Evolutionary conservation across 2,797 vertebrate species (phyloP), one percentile per base, ranked within the genome.

Genomic region (Falco novaeseelandiae): DNA sequence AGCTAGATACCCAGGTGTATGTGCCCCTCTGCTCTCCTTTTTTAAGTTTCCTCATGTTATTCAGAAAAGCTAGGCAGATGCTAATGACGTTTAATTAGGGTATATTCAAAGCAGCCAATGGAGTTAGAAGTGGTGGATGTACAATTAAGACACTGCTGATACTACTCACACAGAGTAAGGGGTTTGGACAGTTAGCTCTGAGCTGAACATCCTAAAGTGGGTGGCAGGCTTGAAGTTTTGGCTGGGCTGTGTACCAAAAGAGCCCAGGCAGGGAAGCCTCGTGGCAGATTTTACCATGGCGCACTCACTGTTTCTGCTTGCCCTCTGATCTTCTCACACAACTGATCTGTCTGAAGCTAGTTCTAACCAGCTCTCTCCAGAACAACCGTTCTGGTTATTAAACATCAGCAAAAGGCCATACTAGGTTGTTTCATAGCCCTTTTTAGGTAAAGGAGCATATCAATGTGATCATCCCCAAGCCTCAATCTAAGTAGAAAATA

Each of bases 381-480:
- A 84, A 79, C 55, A 59, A 52, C n/a, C 4, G 2, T 40, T 81
- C 57, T 57, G 20, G 32, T 95, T 94, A 71, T 72, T 83, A 84
- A 94, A 83, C 40, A 86, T 46, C 69, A 78, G 83, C 4, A 2
- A 69, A 95, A 86, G 61, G 52, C 44, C 46, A 19, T 51, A 42
- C 30, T 38, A 48, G 58, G 58, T 70, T 92, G 40, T 23, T 89
- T 92, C 59, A 57, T 51, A 90, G 71, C 51, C 38, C 59, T 92
- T 93, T 89, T 83, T 89, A 89, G 83, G 89, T 74, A 91, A 89
- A 92, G 74, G 36, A 93, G 61, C 78, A 83, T 80, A 93, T 87
- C 93, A 89, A 90, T 79, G 44, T 77, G 78, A 89, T 90, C 74
- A 20, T 97, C 55, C 74, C 67, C 87, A 87, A 96, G 87, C 92